These are phyloP conservation scores for Oegoconia quadripuncta DNA, from an alignment of 2,888 invertebrate species.

Conservation along the genomic window DNA sequence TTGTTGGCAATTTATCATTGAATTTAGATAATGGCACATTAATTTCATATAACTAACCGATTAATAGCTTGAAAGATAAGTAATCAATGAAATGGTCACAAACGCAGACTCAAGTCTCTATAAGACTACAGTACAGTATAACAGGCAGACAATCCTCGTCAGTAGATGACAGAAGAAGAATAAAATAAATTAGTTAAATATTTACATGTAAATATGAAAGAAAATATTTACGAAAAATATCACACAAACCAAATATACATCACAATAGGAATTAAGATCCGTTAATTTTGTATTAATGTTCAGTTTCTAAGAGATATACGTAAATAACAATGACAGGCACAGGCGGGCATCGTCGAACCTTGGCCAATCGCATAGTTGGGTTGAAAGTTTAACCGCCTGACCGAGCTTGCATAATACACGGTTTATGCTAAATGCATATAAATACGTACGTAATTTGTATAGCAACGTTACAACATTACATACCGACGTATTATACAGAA, in stretches of 20 bases:
- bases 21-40: neutral
- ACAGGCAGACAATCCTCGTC: too few relatives aligned
- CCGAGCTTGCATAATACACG: constrained; percentile 22
- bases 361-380: constrained; percentile 28
- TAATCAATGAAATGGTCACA: neutral
- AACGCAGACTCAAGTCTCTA: too few relatives aligned
- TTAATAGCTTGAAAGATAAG: neutral
- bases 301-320: neutral
- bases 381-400: constrained; percentile 30
- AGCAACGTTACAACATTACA: constrained; percentile 9
- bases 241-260: too few relatives aligned
- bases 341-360: constrained; percentile 21
- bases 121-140: too few relatives aligned
- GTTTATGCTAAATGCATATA: constrained; percentile 24
- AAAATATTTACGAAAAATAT: too few relatives aligned
- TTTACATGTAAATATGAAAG: too few relatives aligned
- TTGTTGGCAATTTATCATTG: neutral
- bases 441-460: constrained; percentile 11
- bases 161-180: too few relatives aligned
- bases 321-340: constrained; percentile 2
- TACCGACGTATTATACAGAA: too few relatives aligned
- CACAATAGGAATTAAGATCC: too few relatives aligned
- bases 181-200: too few relatives aligned
- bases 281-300: too few relatives aligned
- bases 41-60: neutral